A percentile compares a stretch with the other conserved stretches of the same genome.
Conservation (phyloP, 2,113 vertebrate genomes). For the Sorex araneus region DNA sequence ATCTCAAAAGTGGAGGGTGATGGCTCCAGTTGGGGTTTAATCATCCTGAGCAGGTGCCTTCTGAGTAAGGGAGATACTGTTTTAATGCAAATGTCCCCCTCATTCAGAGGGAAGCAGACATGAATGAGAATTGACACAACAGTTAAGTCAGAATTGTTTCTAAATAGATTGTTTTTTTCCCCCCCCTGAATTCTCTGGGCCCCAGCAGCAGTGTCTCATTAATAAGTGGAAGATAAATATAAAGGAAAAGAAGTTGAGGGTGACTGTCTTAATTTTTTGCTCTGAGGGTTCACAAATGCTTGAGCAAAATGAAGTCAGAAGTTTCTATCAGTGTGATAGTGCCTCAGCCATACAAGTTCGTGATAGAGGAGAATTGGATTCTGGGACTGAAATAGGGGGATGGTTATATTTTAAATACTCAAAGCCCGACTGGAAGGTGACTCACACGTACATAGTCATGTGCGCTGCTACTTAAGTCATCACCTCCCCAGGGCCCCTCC, state of each 20-base stretch:
- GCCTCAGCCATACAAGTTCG: not conserved
- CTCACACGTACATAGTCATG: too few relatives aligned
- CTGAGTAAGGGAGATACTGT: constrained; percentile 79
- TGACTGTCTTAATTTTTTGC: constrained; percentile 72
- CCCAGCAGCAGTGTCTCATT: constrained; percentile 58
- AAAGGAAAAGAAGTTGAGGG: constrained; percentile 66
- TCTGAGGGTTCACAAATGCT: constrained; percentile 55
- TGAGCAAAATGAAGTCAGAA: constrained; percentile 67
- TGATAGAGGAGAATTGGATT: constrained; percentile 34
- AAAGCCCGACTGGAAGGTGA: not conserved
- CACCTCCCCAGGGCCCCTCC: too few relatives aligned
- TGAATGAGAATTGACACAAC: constrained; percentile 77
- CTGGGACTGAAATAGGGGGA: not conserved
- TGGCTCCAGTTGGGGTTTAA: constrained; percentile 74
- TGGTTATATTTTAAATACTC: not conserved
- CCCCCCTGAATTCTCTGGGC: constrained; percentile 51
- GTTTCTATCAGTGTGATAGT: not conserved
- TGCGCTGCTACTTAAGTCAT: too few relatives aligned
- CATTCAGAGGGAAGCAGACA: constrained; percentile 72
- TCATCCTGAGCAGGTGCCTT: constrained; percentile 82
- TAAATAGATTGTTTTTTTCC: constrained; percentile 78
- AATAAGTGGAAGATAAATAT: constrained; percentile 64
- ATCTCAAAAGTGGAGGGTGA: constrained; percentile 76
- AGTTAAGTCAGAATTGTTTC: constrained; percentile 79
- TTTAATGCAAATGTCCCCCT: constrained; percentile 82